phyloP scores from a whole-genome alignment of 2,797 vertebrate species.

The Ctenopoma multispine region DNA sequence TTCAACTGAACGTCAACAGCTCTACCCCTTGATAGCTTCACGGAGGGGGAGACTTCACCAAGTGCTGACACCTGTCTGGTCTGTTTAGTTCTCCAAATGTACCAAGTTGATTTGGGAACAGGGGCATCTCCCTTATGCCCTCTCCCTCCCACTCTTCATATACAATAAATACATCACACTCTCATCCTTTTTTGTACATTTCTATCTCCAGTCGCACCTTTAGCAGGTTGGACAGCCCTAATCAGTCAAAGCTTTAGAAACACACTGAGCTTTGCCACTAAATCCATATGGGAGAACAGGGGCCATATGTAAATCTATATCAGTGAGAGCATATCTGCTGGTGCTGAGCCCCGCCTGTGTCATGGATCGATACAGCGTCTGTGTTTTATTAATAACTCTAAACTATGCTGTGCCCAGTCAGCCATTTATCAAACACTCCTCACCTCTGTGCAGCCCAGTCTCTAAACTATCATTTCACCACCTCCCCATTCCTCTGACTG shows the following conservation, averaged over 20 bases:
- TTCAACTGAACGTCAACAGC: constrained; percentile 56
- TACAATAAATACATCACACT: constrained; percentile 54
- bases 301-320: constrained; percentile 79
- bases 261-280: constrained; percentile 60
- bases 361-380: constrained; percentile 73
- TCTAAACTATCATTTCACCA: constrained; percentile 53
- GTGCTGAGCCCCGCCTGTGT: constrained; percentile 54
- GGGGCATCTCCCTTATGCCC: constrained; percentile 47
- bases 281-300: constrained; percentile 70
- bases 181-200: constrained; percentile 4
- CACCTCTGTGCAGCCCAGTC: constrained; percentile 56
- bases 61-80: constrained; percentile 73
- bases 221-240: constrained; percentile 45
- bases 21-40: constrained; percentile 53
- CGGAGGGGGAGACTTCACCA: constrained; percentile 51
- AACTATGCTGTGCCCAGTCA: constrained; percentile 68
- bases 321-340: constrained; percentile 64
- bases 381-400: constrained; percentile 82
- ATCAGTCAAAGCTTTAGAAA: constrained; percentile 71
- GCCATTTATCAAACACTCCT: constrained; percentile 72
- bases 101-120: constrained; percentile 46
- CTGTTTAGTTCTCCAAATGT: constrained; percentile 55
- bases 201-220: constrained; percentile 33
- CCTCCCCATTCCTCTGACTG: constrained; percentile 32
- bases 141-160: constrained; percentile 13